Evolutionary conservation across 1,140 invertebrate genomes (phyloP).

Genomic region (Habropoda laboriosa): DNA sequence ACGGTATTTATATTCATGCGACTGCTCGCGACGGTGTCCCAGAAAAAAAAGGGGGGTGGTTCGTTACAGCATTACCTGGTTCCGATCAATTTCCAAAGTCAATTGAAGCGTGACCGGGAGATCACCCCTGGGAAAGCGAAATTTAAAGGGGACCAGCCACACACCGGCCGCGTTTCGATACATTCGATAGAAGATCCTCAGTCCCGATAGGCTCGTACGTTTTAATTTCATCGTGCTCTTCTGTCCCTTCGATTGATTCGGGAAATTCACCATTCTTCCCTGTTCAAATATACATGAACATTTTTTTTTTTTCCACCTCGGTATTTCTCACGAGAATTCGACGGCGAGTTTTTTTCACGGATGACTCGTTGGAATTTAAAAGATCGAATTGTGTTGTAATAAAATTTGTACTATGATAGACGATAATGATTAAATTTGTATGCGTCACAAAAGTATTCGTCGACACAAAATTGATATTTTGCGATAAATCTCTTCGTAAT

Average conservation of each 20-base stretch:
- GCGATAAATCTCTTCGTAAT: no score
- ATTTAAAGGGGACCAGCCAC: slow-evolving; percentile 42
- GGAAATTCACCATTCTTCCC: no score
- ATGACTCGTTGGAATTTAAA: no score
- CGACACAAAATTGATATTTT: no score
- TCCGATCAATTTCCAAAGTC: slow-evolving; percentile 59
- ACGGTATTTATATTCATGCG: slow-evolving; percentile 54
- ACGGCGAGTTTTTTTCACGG: no score
- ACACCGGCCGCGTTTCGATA: slow-evolving; percentile 26
- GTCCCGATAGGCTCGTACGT: background rate
- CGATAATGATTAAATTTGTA: no score
- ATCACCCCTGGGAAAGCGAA: slow-evolving; percentile 45
- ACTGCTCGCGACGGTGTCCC: slow-evolving; percentile 44
- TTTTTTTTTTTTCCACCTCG: no score
- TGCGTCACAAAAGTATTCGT: no score
- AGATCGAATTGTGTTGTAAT: no score
- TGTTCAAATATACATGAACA: no score
- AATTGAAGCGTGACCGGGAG: slow-evolving; percentile 48
- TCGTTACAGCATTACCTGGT: slow-evolving; percentile 57
- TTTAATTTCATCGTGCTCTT: slow-evolving; percentile 16
- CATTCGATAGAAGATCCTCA: background rate
- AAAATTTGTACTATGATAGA: no score
- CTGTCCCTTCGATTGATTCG: background rate
- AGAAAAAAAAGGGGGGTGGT: slow-evolving; percentile 22
- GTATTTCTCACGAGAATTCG: no score